Percentiles rank a stretch among this genome's conserved stretches.
Evolutionary conservation across 2,888 invertebrate genomes (phyloP).

Genomic region (Synanthedon vespiformis): DNA sequence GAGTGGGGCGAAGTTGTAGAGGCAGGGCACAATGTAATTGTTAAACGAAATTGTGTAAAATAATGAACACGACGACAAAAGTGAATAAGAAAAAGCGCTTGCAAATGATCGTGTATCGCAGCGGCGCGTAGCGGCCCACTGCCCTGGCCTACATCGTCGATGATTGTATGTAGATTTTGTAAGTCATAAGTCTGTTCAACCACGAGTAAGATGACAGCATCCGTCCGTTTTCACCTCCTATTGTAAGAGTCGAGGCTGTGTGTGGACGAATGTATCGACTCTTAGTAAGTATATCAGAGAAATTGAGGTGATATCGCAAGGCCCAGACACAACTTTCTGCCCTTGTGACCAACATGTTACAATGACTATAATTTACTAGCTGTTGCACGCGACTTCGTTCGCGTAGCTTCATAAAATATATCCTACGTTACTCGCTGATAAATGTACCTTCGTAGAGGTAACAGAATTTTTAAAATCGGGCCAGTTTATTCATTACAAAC

Average conservation of each 20-base stretch:
- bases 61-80: too few species aligned
- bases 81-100: neutral
- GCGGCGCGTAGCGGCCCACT: slow-evolving; percentile 46
- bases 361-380: slow-evolving; percentile 8
- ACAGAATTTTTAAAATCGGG: too few species aligned
- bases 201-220: slow-evolving; percentile 56
- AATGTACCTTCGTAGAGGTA: too few species aligned
- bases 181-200: slow-evolving; percentile 54
- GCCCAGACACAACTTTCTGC: slow-evolving; percentile 40
- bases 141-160: slow-evolving; percentile 59
- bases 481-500: too few species aligned
- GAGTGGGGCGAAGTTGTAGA: too few species aligned
- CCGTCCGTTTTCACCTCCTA: slow-evolving; percentile 54
- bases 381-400: too few species aligned
- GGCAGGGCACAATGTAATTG: too few species aligned
- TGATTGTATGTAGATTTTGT: slow-evolving; percentile 69
- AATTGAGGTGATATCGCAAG: slow-evolving; percentile 55
- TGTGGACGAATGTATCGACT: slow-evolving; percentile 10
- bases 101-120: neutral
- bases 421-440: too few species aligned
- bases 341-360: slow-evolving; percentile 49
- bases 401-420: too few species aligned
- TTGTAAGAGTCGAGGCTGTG: slow-evolving; percentile 24
- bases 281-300: slow-evolving; percentile 29
- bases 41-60: too few species aligned